These are phyloP conservation scores for Hipposideros armiger DNA, from an alignment of 2,113 vertebrate species.

Conservation along the genomic window DNA sequence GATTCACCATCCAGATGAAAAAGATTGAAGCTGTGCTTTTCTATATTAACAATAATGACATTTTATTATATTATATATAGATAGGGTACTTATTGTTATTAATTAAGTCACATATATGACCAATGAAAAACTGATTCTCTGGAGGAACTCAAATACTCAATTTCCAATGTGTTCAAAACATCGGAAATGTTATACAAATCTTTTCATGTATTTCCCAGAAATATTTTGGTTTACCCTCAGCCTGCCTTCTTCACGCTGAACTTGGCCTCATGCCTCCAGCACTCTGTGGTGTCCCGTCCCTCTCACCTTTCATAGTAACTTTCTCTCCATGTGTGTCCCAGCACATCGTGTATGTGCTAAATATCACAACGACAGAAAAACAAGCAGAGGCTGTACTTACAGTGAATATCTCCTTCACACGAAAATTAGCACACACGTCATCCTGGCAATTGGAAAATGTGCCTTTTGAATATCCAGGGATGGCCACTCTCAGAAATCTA, in stretches of 20 bases:
- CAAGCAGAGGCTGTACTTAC: accelerated
- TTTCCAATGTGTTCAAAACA: background rate
- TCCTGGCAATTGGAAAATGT: accelerated
- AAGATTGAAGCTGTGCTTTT: background rate
- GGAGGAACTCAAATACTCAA: background rate
- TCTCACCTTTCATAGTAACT: accelerated
- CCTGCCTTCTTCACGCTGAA: no score
- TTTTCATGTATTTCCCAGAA: background rate
- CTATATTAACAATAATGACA: background rate
- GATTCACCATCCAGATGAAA: no score
- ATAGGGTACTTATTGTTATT: background rate
- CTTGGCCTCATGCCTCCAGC: no score
- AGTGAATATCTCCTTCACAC: no score
- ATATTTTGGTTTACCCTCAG: background rate
- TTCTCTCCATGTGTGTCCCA: background rate
- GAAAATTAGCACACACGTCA: accelerated
- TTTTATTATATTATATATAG: background rate
- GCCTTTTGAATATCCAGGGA: accelerated
- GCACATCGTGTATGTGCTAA: background rate
- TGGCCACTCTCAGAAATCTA: background rate
- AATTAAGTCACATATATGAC: background rate
- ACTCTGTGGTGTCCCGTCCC: no score
- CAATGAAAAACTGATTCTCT: background rate
- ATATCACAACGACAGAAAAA: no score
- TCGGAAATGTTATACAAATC: background rate